Base-by-base conservation (phyloP, 2,113 vertebrate species). In the Hippocampus mohnikei region DNA sequence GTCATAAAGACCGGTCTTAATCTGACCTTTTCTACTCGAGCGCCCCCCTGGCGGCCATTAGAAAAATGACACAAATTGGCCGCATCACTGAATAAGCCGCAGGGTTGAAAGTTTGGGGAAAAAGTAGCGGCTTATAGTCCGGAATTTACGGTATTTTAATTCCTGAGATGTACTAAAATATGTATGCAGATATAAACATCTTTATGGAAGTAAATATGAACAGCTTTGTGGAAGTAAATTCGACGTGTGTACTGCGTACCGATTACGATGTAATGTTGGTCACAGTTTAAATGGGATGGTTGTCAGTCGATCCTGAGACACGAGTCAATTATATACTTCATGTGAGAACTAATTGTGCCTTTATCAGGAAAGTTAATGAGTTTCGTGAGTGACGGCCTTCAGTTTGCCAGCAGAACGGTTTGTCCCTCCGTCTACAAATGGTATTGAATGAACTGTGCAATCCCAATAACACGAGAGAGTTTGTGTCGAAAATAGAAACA, bases 311-410 rank as follows among this genome's bases (percentile, higher is more conserved):
- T 67, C 25, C 25, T 67, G 27, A 67, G 16, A 62, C 60, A 41
- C 9, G 29, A 48, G 66, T 53, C 48, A 33, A 48, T 67, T 10
- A 48, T 52, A 33, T 48, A 67, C 48, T 21, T 67, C 44, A 52
- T 50, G 16, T 18, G 46, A 33, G 25, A 50, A 67, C 65, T 66
- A 52, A 67, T 67, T 67, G 27, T 27, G 16, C 46, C 44, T 67
- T 52, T 52, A 29, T 29, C 46, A 33, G 18, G 46, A 10, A 29
- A 52, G 44, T 10, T 52, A 67, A 67, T 67, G 65, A 67, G 65
- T 27, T 33, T 10, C 23, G 46, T 50, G 33, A 48, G 44, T 67
- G 66, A 52, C 66, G 37, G 66, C 23, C 25, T 52, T 18, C 53
- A 11, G 27, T 67, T 53, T 12, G 27, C 48, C 27, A 27, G 48